These are phyloP conservation scores for Sarcophaga carnaria DNA, from an alignment of 2,888 invertebrate species.

Conservation along the genomic window DNA sequence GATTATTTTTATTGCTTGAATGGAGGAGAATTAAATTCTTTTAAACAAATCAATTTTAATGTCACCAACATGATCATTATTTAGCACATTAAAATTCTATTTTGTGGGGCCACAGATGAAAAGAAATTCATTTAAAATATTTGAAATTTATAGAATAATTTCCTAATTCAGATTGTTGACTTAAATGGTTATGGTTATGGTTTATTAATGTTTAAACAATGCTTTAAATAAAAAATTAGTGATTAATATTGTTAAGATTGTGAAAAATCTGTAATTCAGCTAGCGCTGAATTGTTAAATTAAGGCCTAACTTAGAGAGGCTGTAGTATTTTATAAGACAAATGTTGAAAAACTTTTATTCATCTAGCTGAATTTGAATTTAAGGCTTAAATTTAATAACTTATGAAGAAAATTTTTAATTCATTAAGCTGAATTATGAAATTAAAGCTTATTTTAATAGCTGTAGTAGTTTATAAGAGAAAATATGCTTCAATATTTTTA, in stretches of 20 bases:
- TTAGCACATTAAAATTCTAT: slow-evolving; percentile 53
- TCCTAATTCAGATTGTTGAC: background rate
- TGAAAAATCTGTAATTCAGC: too few relatives aligned
- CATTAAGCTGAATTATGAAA: background rate
- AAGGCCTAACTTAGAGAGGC: too few relatives aligned
- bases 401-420: background rate
- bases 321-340: too few relatives aligned
- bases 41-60: slow-evolving; percentile 66
- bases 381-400: background rate
- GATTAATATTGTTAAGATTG: too few relatives aligned
- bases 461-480: background rate
- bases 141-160: background rate
- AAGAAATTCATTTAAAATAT: slow-evolving; percentile 1
- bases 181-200: background rate
- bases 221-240: background rate
- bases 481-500: background rate
- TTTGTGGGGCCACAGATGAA: background rate
- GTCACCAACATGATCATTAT: slow-evolving; percentile 65
- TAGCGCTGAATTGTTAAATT: too few relatives aligned
- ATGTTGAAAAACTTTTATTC: background rate
- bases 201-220: too few relatives aligned
- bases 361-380: background rate
- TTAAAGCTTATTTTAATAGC: background rate
- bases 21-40: slow-evolving; percentile 42
- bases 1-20: slow-evolving; percentile 29